Conservation (phyloP, 2,888 invertebrate species). For the Pterostichus madidus region DNA sequence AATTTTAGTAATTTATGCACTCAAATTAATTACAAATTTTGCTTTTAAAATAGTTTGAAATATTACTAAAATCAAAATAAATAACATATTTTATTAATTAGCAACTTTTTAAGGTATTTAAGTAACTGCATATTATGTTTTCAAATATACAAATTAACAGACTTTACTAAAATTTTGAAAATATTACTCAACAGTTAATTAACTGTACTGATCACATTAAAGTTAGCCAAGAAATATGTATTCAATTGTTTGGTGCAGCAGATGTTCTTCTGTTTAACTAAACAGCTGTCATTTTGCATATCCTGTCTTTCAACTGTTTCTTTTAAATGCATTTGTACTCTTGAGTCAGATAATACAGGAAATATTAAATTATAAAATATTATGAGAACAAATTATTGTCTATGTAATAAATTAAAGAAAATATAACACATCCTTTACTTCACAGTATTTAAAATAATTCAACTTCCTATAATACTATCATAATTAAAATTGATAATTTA, state of each 20-base stretch:
- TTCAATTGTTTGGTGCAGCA: conserved; percentile 54
- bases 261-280: conserved; percentile 58
- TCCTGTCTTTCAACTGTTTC: conserved; percentile 56
- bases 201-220: conserved; percentile 13
- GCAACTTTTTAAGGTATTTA: no score
- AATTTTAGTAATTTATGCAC: not conserved
- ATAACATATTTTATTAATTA: no score
- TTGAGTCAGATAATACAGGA: conserved; percentile 39
- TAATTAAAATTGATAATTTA: conserved; percentile 7
- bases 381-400: not conserved
- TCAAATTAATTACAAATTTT: not conserved
- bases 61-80: no score
- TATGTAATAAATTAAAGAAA: conserved; percentile 10
- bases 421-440: not conserved
- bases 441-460: not conserved
- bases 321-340: conserved; percentile 44
- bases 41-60: not conserved
- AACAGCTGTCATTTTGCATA: conserved; percentile 64
- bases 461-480: not conserved
- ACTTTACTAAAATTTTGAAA: not conserved
- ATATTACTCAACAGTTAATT: conserved; percentile 1
- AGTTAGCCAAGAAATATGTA: conserved; percentile 1
- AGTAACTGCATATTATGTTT: no score
- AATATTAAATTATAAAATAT: conserved; percentile 44
- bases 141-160: no score